phyloP scores from a whole-genome alignment of 2,888 invertebrate species.

The Thereva nobilitata region DNA sequence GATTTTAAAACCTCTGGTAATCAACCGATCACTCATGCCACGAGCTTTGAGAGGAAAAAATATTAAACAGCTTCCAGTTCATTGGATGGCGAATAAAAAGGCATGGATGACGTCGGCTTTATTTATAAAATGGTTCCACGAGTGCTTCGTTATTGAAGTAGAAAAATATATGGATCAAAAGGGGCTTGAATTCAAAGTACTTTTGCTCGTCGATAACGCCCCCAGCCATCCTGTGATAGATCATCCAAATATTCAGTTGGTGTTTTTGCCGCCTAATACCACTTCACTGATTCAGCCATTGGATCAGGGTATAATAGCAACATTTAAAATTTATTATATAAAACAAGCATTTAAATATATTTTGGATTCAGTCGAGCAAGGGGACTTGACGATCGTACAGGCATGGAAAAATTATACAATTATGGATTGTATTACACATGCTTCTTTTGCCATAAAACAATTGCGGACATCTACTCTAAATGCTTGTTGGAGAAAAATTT shows the following conservation, averaged over 20 bases:
- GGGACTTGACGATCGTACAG: slow-evolving; percentile 41
- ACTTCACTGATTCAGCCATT: slow-evolving; percentile 47
- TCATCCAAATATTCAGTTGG: slow-evolving; percentile 43
- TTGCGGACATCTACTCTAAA: slow-evolving; percentile 44
- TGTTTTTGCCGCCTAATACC: slow-evolving; percentile 47
- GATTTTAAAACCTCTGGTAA: slow-evolving; percentile 46
- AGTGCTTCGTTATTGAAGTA: too few relatives aligned
- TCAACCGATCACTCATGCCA: too few relatives aligned
- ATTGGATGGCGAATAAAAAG: slow-evolving; percentile 47
- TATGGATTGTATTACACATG: slow-evolving; percentile 25
- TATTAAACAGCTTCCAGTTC: slow-evolving; percentile 45
- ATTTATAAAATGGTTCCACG: slow-evolving; percentile 39
- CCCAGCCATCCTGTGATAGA: slow-evolving; percentile 43
- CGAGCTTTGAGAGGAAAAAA: too few relatives aligned
- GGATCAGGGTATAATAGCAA: slow-evolving; percentile 45
- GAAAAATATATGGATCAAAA: slow-evolving; percentile 42
- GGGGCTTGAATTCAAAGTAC: slow-evolving; percentile 43
- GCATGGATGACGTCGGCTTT: slow-evolving; percentile 44
- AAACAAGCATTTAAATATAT: slow-evolving; percentile 21
- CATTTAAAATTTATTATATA: slow-evolving; percentile 30
- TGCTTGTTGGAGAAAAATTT: slow-evolving; percentile 45
- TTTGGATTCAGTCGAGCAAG: slow-evolving; percentile 32
- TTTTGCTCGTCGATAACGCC: slow-evolving; percentile 45
- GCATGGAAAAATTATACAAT: slow-evolving; percentile 42
- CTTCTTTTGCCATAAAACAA: too few relatives aligned